Percentiles rank a stretch among this genome's conserved stretches.
phyloP scores from a whole-genome alignment of 2,113 vertebrate genomes.

The Planiliza haematocheilus region DNA sequence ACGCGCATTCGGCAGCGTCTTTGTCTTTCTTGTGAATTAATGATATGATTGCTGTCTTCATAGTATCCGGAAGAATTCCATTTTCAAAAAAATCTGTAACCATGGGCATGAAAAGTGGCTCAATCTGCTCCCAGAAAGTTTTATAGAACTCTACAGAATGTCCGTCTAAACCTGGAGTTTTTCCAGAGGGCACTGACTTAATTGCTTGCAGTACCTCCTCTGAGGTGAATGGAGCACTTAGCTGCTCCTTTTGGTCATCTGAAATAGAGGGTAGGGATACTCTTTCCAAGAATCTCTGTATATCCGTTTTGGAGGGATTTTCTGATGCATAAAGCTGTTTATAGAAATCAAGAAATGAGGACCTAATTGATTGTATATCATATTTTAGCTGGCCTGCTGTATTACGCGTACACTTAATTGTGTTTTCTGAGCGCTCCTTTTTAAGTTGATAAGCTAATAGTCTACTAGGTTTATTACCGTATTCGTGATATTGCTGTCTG shows the following conservation, averaged over 20 bases:
- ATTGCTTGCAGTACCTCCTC: not conserved
- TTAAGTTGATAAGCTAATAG: too few species aligned
- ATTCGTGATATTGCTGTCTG: constrained; percentile 1
- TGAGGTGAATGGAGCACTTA: not conserved
- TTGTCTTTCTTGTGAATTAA: too few species aligned
- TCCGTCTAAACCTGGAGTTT: constrained; percentile 8
- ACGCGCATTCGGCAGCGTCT: too few species aligned
- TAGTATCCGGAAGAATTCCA: too few species aligned
- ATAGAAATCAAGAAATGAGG: not conserved
- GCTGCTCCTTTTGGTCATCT: not conserved
- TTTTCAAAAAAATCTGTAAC: too few species aligned
- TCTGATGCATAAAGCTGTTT: not conserved
- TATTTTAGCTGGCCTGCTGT: not conserved
- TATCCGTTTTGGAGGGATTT: too few species aligned
- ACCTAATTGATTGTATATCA: not conserved
- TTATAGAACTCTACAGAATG: constrained; percentile 1
- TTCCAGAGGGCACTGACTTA: not conserved
- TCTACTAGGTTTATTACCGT: not conserved
- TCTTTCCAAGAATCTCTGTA: not conserved
- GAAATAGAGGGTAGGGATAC: not conserved
- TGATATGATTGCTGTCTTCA: too few species aligned
- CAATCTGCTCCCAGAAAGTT: too few species aligned
- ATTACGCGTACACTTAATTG: not conserved
- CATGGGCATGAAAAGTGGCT: too few species aligned
- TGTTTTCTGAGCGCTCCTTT: not conserved